These are phyloP conservation scores for Yponomeuta malinellus DNA, from an alignment of 2,888 invertebrate species.

Conservation along the genomic window DNA sequence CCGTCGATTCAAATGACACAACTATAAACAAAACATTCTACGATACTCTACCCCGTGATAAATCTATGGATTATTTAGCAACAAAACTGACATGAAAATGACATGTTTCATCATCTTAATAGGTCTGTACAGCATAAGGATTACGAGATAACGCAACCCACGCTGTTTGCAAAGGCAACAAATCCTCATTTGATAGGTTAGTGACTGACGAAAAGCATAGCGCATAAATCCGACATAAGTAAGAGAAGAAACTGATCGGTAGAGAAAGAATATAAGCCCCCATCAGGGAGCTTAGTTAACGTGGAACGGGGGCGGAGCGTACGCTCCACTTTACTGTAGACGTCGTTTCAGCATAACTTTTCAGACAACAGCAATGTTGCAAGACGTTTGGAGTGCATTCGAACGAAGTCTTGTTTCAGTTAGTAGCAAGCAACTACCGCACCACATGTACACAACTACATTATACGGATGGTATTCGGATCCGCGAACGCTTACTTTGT, in stretches of 20 bases:
- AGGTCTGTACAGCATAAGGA: neutral
- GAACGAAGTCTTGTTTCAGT: neutral
- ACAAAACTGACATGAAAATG: neutral
- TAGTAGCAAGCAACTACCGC: neutral
- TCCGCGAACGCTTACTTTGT: no score
- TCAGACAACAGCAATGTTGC: conserved; percentile 37
- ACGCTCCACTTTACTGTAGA: conserved; percentile 17
- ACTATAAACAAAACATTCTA: neutral
- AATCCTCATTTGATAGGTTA: neutral
- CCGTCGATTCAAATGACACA: neutral
- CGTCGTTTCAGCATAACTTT: conserved; percentile 34
- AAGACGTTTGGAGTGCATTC: conserved; percentile 16
- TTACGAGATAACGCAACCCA: neutral
- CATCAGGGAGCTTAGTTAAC: neutral
- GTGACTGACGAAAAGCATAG: neutral
- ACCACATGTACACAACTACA: neutral
- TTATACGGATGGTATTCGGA: neutral
- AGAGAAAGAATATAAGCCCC: conserved; percentile 16
- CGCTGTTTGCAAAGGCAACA: neutral
- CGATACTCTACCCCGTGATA: neutral
- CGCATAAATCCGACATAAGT: neutral
- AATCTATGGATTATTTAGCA: neutral
- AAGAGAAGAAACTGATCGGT: conserved; percentile 8
- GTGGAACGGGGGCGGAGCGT: neutral
- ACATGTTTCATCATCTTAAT: neutral